Evolutionary conservation across 2,113 vertebrate genomes (phyloP), one percentile per base, ranked within the genome.

Genomic region (Glaucidium brasilianum): DNA sequence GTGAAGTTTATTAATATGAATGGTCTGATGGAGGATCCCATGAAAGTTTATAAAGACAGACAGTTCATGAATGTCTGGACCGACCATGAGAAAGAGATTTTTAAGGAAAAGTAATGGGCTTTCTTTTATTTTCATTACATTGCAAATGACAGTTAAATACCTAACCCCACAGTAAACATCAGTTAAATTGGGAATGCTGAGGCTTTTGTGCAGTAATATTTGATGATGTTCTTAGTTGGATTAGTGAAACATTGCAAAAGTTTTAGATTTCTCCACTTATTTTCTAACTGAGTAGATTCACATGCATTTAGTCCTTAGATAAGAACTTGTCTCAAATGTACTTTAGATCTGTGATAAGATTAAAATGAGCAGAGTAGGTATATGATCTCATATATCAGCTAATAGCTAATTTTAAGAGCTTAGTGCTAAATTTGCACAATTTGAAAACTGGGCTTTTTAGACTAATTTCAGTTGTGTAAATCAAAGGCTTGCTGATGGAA

Each of bases 51-150:
- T 98, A 99, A 99, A 97, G 98, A 99, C 62, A 98, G 99, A n/a
- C 99, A 99, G 97, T 99, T 99, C 96, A 99, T 99, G 99, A 99
- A 99, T 80, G 99, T 99, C 96, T 99, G 99, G 99, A 99, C 99
- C 1, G 99, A 99, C 96, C 99, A 99, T 0, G 99, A 99, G 95
- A 99, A 99, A 96, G 99, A 99, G 97, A 99, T 99, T 97, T 99
- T 99, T 96, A 99, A 99, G 90, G 99, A 99, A 97, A 99, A 99
- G 99, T 99, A 98, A 99, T 98, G 98, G 69, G 45, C 50, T 94
- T 93, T 92, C 37, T 90, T 41, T 78, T 62, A 11, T 59, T 67
- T 69, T 43, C 50, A 19, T 90, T 62, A 11, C 8, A 1, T 53
- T 85, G 56, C 32, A 58, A 74, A 41, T 74, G 53, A 17, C 22